These are phyloP conservation scores for Mormyrus proboscirostris DNA, from an alignment of 2,797 vertebrate species.

Conservation along the genomic window DNA sequence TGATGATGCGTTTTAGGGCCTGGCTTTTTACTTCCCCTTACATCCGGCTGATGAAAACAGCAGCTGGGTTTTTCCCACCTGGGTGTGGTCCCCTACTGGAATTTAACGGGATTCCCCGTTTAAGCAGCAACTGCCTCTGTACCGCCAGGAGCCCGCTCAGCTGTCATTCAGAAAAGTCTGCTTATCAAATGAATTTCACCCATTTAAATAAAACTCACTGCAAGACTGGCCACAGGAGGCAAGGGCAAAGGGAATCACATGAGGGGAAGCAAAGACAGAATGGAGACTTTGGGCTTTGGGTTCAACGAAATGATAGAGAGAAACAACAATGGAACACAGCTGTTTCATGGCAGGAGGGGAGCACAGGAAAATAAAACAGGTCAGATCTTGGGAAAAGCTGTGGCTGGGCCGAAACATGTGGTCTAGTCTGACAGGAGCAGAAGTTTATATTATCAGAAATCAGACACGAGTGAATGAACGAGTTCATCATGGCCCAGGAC, in stretches of 20 bases:
- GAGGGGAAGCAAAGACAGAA: background rate
- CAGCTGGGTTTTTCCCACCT: background rate
- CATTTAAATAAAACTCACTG: background rate
- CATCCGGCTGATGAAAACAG: background rate
- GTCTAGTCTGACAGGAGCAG: background rate
- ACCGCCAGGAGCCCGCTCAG: background rate
- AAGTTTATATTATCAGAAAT: background rate
- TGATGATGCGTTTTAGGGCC: too few relatives aligned
- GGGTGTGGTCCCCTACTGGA: background rate
- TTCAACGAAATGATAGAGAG: background rate
- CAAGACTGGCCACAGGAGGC: background rate
- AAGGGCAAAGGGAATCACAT: background rate
- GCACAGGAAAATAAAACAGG: background rate
- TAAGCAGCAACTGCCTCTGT: background rate
- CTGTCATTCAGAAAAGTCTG: background rate
- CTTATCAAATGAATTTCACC: background rate
- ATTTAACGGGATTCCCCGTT: background rate
- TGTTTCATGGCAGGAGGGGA: background rate
- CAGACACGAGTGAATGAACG: background rate
- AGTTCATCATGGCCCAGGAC: background rate
- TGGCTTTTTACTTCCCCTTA: background rate
- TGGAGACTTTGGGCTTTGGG: background rate
- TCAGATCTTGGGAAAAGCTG: background rate
- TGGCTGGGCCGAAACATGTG: background rate
- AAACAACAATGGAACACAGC: background rate